Conservation (phyloP, 2,888 invertebrate species). For the Eubasilissa splendida region DNA sequence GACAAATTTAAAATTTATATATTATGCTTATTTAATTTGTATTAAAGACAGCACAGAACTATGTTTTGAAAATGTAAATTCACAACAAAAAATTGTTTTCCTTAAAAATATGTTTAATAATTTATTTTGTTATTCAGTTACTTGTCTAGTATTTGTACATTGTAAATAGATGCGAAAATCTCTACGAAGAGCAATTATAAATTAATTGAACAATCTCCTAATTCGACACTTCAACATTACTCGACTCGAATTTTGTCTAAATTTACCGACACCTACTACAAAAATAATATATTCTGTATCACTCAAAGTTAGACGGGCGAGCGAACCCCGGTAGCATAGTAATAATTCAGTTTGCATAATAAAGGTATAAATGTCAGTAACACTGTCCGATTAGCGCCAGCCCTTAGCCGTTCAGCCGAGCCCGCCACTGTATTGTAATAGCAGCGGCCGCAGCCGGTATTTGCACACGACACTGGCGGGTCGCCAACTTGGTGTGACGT, state of each 20-base stretch:
- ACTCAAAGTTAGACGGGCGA: constrained; percentile 20
- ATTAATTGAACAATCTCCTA: not conserved
- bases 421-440: not conserved
- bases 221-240: not conserved
- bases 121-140: no score
- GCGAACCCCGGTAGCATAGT: not conserved
- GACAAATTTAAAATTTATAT: no score
- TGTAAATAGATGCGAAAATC: no score
- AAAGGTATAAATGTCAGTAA: constrained; percentile 45
- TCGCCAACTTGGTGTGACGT: constrained; percentile 19
- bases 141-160: no score
- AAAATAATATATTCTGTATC: constrained; percentile 8
- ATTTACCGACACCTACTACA: not conserved
- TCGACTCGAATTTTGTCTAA: not conserved
- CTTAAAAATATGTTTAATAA: no score
- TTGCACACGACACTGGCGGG: constrained; percentile 37
- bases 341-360: constrained; percentile 44
- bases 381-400: constrained; percentile 42
- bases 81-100: no score
- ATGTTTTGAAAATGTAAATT: no score
- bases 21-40: no score
- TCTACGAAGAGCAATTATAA: no score
- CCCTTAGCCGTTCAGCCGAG: not conserved
- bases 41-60: no score
- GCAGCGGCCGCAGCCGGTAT: constrained; percentile 25